These are phyloP conservation scores for Eretmocerus hayati DNA, from an alignment of 2,888 invertebrate species.

Conservation along the genomic window DNA sequence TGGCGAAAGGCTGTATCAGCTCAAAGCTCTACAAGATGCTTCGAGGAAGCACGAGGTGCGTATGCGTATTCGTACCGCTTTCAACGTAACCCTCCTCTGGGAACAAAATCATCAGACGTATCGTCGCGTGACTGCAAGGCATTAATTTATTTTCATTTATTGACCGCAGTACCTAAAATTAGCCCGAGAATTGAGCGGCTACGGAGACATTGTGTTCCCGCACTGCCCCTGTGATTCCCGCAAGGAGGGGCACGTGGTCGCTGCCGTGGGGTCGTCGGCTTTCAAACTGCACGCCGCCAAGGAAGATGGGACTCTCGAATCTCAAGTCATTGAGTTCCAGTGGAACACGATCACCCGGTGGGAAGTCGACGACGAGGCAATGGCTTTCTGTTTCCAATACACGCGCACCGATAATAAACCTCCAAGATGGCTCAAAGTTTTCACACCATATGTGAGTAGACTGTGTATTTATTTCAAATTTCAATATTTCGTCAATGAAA, in stretches of 20 bases:
- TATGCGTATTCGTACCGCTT: too few species aligned
- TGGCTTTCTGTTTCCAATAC: constrained; percentile 86
- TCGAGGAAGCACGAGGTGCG: constrained; percentile 70
- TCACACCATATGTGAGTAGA: constrained; percentile 81
- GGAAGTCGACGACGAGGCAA: constrained; percentile 87
- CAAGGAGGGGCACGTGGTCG: constrained; percentile 79
- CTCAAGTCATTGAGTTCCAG: constrained; percentile 71
- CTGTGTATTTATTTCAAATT: too few species aligned
- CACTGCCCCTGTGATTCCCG: constrained; percentile 88
- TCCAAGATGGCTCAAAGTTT: constrained; percentile 78
- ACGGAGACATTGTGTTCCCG: constrained; percentile 90
- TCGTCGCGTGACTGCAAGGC: too few species aligned
- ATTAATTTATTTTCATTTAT: neutral
- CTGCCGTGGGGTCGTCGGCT: constrained; percentile 59
- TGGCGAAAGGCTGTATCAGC: constrained; percentile 86
- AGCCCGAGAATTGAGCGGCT: constrained; percentile 82
- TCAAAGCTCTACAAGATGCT: constrained; percentile 91
- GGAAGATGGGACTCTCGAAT: constrained; percentile 71
- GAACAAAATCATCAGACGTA: too few species aligned
- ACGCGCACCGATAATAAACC: constrained; percentile 69
- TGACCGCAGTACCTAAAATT: constrained; percentile 64
- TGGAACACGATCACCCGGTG: constrained; percentile 81
- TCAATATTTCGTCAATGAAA: too few species aligned
- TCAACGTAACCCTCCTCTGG: too few species aligned
- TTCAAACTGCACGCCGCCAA: constrained; percentile 78